Evolutionary conservation across 2,113 vertebrate species (phyloP), one percentile per base, ranked within the genome.

Genomic region (Oncorhynchus masou): DNA sequence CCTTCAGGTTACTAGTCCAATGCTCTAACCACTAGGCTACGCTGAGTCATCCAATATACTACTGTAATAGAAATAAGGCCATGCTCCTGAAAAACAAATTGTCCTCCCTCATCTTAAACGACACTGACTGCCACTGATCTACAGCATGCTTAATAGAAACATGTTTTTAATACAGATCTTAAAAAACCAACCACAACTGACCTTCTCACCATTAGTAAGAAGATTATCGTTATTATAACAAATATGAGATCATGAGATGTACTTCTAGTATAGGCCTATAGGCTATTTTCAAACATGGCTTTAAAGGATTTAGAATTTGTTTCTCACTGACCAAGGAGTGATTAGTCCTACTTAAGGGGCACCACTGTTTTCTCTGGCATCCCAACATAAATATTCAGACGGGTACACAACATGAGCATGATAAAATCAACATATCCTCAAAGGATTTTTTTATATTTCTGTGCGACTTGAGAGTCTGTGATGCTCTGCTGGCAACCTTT

Each of bases 321-420:
- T 45, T 45, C 9, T 20, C 54, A 57, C 54, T 57, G 54, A 57
- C 20, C 54, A 57, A 19, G 54, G 54, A 1, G 15, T 64, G 22
- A 25, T 64, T 64, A 29, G 48, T 4, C 15, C 48, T 5, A 64
- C 20, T 25, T 64, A 25, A 24, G 29, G 2, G 31, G 31, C 29
- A 39, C 29, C 25, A n/a, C 59, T 57, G 72, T 80, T 80, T 49
- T 79, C 68, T 31, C 13, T 74, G 74, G 70, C 31, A 45, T 45
- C 9, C 39, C 11, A 45, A 57, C 15, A 54, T 68, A 79, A 69
- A 69, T 68, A 71, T 51, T 64, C 60, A 25, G 5, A 65, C 24
- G 64, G 60, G 8, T 64, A 24, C n/a, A n/a, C 22, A 64, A 64
- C 22, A n/a, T 64, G 19, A 64, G 19, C 6, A 22, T 24, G 60